Percentiles rank a stretch among this genome's conserved stretches.
phyloP scores from a whole-genome alignment of 1,140 invertebrate species.

The Lepidurus apus region DNA sequence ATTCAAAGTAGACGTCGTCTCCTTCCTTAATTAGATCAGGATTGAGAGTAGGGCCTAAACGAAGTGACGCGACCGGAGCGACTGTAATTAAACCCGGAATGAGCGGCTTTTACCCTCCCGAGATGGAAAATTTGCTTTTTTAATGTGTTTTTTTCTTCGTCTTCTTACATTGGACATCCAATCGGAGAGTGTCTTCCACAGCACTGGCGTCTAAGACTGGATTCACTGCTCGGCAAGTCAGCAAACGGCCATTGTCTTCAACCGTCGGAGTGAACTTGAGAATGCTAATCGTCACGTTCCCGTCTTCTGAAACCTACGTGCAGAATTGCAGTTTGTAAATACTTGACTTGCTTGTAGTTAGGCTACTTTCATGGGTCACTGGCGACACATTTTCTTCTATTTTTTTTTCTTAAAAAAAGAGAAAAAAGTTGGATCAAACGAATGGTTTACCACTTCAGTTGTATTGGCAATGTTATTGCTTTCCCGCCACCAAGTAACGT shows the following conservation, averaged over 20 bases:
- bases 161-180: slow-evolving; percentile 46
- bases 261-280: slow-evolving; percentile 42
- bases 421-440: neutral
- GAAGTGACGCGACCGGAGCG: slow-evolving; percentile 44
- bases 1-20: slow-evolving; percentile 51
- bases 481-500: slow-evolving; percentile 64
- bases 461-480: neutral
- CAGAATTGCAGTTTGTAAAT: slow-evolving; percentile 37
- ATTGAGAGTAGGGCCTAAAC: slow-evolving; percentile 46
- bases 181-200: slow-evolving; percentile 43
- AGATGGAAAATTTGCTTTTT: neutral
- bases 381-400: neutral
- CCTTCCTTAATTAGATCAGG: slow-evolving; percentile 47
- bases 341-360: neutral
- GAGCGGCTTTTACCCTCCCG: slow-evolving; percentile 10
- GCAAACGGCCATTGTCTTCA: slow-evolving; percentile 42
- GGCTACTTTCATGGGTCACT: neutral
- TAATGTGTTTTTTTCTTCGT: neutral
- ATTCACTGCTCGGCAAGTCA: slow-evolving; percentile 44
- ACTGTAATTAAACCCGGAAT: slow-evolving; percentile 40
- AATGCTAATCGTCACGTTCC: slow-evolving; percentile 43
- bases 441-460: slow-evolving; percentile 17
- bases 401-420: no score
- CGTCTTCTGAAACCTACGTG: slow-evolving; percentile 41
- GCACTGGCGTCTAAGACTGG: slow-evolving; percentile 40